Percentiles rank a stretch among this genome's conserved stretches.
phyloP scores from a whole-genome alignment of 2,888 invertebrate species.

The Ptychoptera contaminata region DNA sequence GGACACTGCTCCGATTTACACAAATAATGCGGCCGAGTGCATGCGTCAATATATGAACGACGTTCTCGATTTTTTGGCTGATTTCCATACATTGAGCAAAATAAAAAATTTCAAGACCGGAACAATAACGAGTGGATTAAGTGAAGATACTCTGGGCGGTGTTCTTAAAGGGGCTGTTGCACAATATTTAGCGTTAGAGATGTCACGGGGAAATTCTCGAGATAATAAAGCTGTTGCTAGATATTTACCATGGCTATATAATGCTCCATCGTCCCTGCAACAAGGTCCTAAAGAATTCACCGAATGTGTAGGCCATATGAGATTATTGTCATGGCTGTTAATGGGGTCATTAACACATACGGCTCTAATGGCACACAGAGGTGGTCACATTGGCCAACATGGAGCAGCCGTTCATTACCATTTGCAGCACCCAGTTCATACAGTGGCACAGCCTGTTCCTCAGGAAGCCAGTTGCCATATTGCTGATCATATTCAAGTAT shows the following conservation, averaged over 20 bases:
- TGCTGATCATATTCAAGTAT: conserved; percentile 85
- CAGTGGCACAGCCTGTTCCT: conserved; percentile 71
- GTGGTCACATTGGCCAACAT: conserved; percentile 15
- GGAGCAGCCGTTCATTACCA: conserved; percentile 14
- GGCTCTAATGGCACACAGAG: conserved; percentile 35
- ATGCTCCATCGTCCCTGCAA: conserved; percentile 60
- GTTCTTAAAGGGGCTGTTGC: conserved; percentile 92
- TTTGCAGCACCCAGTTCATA: conserved; percentile 23
- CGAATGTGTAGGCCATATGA: conserved; percentile 90
- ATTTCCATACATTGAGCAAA: conserved; percentile 91
- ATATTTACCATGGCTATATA: conserved; percentile 83
- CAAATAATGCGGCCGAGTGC: conserved; percentile 85
- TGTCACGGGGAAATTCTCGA: conserved; percentile 71
- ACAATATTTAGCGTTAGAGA: conserved; percentile 84
- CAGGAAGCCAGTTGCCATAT: conserved; percentile 93
- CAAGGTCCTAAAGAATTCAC: conserved; percentile 83
- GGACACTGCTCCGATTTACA: conserved; percentile 31
- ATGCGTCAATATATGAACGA: conserved; percentile 84
- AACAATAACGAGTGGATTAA: conserved; percentile 48
- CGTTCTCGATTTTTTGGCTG: conserved; percentile 86
- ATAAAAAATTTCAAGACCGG: conserved; percentile 74
- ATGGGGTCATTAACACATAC: conserved; percentile 88
- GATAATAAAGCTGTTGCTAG: conserved; percentile 67
- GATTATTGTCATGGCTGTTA: conserved; percentile 88
- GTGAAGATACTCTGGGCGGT: conserved; percentile 93